Percentiles rank a stretch among this genome's conserved stretches.
phyloP scores from a whole-genome alignment of 2,113 vertebrate genomes.

The Larimichthys polyactis region DNA sequence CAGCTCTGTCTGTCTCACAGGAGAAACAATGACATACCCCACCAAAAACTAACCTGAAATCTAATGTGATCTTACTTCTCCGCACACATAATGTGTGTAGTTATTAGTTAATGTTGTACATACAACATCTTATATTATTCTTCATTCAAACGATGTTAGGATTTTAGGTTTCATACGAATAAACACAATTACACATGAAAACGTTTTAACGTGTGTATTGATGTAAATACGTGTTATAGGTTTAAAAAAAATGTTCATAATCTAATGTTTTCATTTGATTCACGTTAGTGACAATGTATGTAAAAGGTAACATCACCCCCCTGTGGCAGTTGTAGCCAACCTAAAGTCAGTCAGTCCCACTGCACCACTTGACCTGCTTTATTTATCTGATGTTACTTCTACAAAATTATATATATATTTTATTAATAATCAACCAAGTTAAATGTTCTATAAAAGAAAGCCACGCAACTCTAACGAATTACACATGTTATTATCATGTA shows the following conservation, averaged over 20 bases:
- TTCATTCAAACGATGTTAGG: not conserved
- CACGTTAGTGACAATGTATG: not conserved
- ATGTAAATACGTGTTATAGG: not conserved
- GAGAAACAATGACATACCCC: not conserved
- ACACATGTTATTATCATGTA: too few relatives aligned
- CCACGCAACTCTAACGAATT: too few relatives aligned
- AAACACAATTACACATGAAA: not conserved
- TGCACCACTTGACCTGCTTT: not conserved
- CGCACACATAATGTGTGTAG: not conserved
- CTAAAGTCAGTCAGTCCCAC: not conserved
- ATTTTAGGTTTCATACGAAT: not conserved
- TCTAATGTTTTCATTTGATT: not conserved
- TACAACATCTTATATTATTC: not conserved
- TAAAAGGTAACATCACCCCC: conserved; percentile 38
- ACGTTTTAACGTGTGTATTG: not conserved
- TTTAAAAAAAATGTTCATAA: not conserved
- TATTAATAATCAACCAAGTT: too few relatives aligned
- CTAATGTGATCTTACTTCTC: not conserved
- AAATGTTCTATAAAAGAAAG: too few relatives aligned
- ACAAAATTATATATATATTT: too few relatives aligned
- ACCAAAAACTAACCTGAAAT: not conserved
- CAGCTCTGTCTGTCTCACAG: not conserved
- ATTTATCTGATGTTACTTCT: not conserved
- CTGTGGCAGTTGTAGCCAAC: conserved; percentile 14
- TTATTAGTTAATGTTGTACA: not conserved